Evolutionary conservation across 2,113 vertebrate genomes (phyloP).

Genomic region (Bambusicola thoracicus): DNA sequence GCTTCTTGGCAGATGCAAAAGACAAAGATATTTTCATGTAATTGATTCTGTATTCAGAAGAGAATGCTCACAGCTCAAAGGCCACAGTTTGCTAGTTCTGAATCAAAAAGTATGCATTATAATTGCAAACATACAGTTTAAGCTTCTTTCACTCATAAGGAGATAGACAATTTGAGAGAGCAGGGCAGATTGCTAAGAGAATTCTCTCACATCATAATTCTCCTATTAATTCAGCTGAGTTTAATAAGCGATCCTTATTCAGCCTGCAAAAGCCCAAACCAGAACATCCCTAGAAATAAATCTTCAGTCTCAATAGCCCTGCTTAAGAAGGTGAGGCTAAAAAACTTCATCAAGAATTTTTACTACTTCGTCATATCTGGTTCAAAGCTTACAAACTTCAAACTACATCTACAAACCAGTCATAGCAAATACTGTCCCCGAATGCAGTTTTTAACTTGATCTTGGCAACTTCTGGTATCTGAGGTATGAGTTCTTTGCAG

Average conservation of each 20-base stretch:
- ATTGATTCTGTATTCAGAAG: constrained; percentile 51
- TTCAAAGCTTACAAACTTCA: constrained; percentile 14
- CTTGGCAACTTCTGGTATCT: background rate
- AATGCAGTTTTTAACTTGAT: background rate
- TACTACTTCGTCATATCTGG: background rate
- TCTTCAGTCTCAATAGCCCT: constrained; percentile 1
- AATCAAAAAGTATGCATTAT: constrained; percentile 55
- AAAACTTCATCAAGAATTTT: background rate
- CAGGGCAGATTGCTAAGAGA: constrained; percentile 15
- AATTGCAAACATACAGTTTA: constrained; percentile 59
- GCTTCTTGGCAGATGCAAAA: background rate
- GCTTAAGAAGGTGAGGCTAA: constrained; percentile 21
- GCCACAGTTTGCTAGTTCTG: constrained; percentile 42
- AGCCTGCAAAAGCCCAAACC: constrained; percentile 28
- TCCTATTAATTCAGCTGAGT: constrained; percentile 55
- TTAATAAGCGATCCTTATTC: constrained; percentile 39
- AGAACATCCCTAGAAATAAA: constrained; percentile 53
- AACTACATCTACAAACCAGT: background rate
- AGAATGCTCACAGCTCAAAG: constrained; percentile 46
- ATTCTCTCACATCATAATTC: constrained; percentile 49
- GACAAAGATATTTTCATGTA: constrained; percentile 32
- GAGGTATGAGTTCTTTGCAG: background rate
- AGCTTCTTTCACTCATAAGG: constrained; percentile 47
- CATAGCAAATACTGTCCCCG: background rate
- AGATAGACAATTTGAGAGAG: constrained; percentile 50